These are phyloP conservation scores for Brachionus asplanchnoidis DNA, from an alignment of 1,140 invertebrate species.

Conservation along the genomic window DNA sequence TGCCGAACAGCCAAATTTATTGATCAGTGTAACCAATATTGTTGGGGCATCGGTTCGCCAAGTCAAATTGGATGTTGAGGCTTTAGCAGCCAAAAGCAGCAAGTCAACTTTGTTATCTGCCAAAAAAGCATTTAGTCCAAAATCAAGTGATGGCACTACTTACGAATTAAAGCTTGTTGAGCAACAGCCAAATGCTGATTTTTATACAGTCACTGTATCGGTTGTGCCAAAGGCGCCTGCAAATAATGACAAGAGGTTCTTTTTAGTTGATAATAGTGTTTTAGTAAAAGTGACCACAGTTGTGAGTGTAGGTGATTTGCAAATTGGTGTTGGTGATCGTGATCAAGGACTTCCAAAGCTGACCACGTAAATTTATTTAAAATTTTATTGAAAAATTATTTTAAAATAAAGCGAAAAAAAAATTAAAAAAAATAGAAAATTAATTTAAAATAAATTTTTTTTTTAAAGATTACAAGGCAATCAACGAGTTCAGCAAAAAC, in stretches of 20 bases:
- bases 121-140: constrained; percentile 11
- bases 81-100: constrained; percentile 13
- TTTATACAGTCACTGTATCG: neutral
- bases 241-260: constrained; percentile 13
- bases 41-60: neutral
- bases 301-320: constrained; percentile 67
- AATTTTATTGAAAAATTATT: neutral
- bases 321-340: constrained; percentile 74
- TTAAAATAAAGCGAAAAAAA: neutral
- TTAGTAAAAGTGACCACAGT: constrained; percentile 48
- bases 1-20: neutral
- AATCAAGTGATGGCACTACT: constrained; percentile 40
- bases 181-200: constrained; percentile 21
- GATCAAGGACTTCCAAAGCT: constrained; percentile 67
- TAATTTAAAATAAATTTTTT: constrained; percentile 63
- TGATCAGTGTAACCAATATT: constrained; percentile 6
- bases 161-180: constrained; percentile 21
- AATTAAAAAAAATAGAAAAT: too few species aligned
- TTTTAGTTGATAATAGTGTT: constrained; percentile 39
- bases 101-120: constrained; percentile 4
- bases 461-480: constrained; percentile 59
- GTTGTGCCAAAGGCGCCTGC: constrained; percentile 6
- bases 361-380: neutral
- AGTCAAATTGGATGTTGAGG: constrained; percentile 3
- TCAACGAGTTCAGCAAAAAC: constrained; percentile 58